These are phyloP conservation scores for Allophyes oxyacanthae DNA, from an alignment of 2,888 invertebrate genomes.

Conservation along the genomic window DNA sequence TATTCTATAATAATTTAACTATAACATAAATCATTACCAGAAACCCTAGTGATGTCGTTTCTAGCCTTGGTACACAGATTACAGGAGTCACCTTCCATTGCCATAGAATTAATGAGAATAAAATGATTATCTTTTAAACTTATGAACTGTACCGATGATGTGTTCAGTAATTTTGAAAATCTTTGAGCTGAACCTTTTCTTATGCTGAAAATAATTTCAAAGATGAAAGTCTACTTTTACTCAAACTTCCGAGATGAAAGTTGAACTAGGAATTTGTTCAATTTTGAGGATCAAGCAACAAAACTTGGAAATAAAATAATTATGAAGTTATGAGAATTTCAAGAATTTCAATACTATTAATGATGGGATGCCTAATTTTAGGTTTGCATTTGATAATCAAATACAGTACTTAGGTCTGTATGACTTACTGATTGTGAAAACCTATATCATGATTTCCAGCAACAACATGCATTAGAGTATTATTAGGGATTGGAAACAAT, in stretches of 20 bases:
- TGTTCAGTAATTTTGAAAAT: conserved; percentile 92
- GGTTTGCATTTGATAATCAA: too few relatives aligned
- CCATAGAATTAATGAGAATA: conserved; percentile 98
- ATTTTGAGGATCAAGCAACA: too few relatives aligned
- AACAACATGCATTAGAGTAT: conserved; percentile 92
- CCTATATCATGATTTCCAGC: conserved; percentile 99
- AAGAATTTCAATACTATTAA: too few relatives aligned
- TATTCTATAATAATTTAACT: neutral
- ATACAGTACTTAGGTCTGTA: too few relatives aligned
- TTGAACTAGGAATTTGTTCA: too few relatives aligned
- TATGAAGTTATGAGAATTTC: too few relatives aligned
- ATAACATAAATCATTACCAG: conserved; percentile 79
- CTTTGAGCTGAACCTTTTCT: conserved; percentile 91
- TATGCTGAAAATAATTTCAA: conserved; percentile 61
- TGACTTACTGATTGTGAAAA: conserved; percentile 96
- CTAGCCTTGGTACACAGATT: conserved; percentile 94
- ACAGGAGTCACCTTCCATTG: conserved; percentile 98
- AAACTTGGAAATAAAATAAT: too few relatives aligned
- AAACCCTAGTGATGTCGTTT: conserved; percentile 89
- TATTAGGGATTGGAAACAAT: conserved; percentile 92
- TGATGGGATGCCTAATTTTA: too few relatives aligned
- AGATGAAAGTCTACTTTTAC: too few relatives aligned
- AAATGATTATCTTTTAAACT: conserved; percentile 94
- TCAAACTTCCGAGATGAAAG: too few relatives aligned
- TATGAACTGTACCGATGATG: conserved; percentile 92